These are phyloP conservation scores for Bombus polaris DNA, from an alignment of 1,140 invertebrate species.

Conservation along the genomic window DNA sequence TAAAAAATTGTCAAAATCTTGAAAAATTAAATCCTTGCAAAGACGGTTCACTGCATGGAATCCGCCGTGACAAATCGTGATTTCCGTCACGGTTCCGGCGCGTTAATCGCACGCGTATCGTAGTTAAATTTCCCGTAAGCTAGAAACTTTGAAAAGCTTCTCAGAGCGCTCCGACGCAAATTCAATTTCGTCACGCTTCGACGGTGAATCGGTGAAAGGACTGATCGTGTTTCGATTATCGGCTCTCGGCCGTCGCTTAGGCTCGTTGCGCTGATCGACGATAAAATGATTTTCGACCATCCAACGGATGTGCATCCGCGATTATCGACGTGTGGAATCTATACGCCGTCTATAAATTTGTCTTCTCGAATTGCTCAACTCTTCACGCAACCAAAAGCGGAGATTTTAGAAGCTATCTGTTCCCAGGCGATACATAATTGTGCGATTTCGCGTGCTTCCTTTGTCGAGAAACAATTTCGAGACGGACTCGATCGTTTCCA, in stretches of 20 bases:
- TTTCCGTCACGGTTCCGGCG: too few relatives aligned
- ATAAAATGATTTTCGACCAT: conserved; percentile 9
- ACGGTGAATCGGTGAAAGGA: conserved; percentile 1
- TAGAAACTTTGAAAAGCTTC: not conserved
- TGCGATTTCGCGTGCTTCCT: conserved; percentile 7
- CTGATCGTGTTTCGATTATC: conserved; percentile 27
- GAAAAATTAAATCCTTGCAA: not conserved
- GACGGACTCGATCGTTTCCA: not conserved
- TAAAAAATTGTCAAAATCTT: not conserved
- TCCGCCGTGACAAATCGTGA: not conserved
- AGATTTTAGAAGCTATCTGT: not conserved
- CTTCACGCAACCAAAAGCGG: not conserved
- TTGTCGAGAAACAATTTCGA: not conserved
- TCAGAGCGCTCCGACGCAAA: not conserved
- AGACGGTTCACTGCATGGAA: too few relatives aligned
- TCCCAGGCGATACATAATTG: not conserved
- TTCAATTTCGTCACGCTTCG: not conserved
- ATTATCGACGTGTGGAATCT: not conserved
- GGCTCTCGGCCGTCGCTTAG: not conserved
- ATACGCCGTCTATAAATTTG: not conserved
- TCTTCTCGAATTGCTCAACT: not conserved
- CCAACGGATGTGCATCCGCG: not conserved
- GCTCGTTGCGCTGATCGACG: conserved; percentile 3
- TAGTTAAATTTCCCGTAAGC: not conserved
- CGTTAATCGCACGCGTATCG: not conserved